phyloP scores from a whole-genome alignment of 2,797 vertebrate species.

The Cryptoprocta ferox region DNA sequence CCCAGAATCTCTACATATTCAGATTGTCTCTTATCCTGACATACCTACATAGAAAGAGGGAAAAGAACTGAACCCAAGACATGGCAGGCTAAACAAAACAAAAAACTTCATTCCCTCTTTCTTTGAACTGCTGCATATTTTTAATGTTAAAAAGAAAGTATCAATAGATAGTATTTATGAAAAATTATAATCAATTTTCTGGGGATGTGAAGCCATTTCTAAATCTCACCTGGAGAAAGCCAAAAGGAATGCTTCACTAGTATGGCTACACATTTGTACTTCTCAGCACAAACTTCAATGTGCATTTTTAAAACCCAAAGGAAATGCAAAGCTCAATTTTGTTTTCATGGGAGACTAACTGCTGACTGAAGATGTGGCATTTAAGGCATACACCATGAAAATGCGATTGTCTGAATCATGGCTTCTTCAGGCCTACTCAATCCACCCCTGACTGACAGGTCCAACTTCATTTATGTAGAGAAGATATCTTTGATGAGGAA shows the following conservation, averaged over 20 bases:
- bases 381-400: slow-evolving; percentile 69
- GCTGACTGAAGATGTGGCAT: slow-evolving; percentile 69
- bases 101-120: neutral
- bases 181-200: slow-evolving; percentile 42
- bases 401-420: slow-evolving; percentile 71
- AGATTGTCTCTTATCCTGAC: neutral
- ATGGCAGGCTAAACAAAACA: neutral
- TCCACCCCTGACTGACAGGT: slow-evolving; percentile 43
- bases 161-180: neutral
- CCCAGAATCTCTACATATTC: neutral
- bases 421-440: slow-evolving; percentile 55
- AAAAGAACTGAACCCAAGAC: neutral
- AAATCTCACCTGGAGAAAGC: slow-evolving; percentile 28
- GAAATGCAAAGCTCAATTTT: slow-evolving; percentile 55
- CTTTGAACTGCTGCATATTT: neutral
- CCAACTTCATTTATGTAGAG: slow-evolving; percentile 26
- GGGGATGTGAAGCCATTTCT: slow-evolving; percentile 26
- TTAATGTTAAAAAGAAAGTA: neutral
- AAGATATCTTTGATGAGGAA: slow-evolving; percentile 37
- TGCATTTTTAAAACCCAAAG: slow-evolving; percentile 50
- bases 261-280: neutral
- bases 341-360: slow-evolving; percentile 57
- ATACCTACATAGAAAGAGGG: neutral
- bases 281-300: slow-evolving; percentile 25
- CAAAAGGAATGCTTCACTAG: neutral